These are phyloP conservation scores for Helicoverpa armigera DNA, from an alignment of 1,140 invertebrate genomes.

Conservation along the genomic window DNA sequence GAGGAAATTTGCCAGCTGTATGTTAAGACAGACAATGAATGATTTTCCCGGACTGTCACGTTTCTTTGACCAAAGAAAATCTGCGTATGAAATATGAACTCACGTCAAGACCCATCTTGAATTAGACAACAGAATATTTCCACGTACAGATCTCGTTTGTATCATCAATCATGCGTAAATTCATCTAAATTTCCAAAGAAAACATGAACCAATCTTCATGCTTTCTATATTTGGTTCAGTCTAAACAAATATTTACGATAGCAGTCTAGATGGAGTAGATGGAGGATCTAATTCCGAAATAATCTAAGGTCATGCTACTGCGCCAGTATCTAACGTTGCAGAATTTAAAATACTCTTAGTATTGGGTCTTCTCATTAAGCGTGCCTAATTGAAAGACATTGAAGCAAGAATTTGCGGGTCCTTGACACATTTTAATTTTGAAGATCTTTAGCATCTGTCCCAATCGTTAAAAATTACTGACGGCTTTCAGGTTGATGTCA, in stretches of 20 bases:
- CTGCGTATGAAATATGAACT: constrained; percentile 20
- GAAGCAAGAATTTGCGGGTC: constrained; percentile 53
- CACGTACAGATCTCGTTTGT: constrained; percentile 26
- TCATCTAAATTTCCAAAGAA: constrained; percentile 59
- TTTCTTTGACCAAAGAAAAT: constrained; percentile 23
- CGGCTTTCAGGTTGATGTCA: constrained; percentile 68
- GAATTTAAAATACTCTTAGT: constrained; percentile 14
- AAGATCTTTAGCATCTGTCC: constrained; percentile 58
- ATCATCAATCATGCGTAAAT: constrained; percentile 46
- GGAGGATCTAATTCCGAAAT: constrained; percentile 45
- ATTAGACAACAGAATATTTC: constrained; percentile 46
- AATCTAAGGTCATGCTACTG: constrained; percentile 38
- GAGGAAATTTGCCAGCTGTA: constrained; percentile 1
- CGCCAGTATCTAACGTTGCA: not conserved
- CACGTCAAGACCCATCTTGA: not conserved
- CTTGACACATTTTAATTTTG: constrained; percentile 69
- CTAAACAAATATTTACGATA: constrained; percentile 52
- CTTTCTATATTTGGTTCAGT: constrained; percentile 57
- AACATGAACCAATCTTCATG: constrained; percentile 51
- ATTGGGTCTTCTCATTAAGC: constrained; percentile 22
- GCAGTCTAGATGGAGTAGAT: constrained; percentile 44
- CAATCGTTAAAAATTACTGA: constrained; percentile 54
- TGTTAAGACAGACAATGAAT: constrained; percentile 6
- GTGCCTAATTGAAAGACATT: constrained; percentile 46
- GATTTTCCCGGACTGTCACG: not conserved